Base-by-base conservation (phyloP, 2,113 vertebrate genomes). In the Percopsis transmontana region DNA sequence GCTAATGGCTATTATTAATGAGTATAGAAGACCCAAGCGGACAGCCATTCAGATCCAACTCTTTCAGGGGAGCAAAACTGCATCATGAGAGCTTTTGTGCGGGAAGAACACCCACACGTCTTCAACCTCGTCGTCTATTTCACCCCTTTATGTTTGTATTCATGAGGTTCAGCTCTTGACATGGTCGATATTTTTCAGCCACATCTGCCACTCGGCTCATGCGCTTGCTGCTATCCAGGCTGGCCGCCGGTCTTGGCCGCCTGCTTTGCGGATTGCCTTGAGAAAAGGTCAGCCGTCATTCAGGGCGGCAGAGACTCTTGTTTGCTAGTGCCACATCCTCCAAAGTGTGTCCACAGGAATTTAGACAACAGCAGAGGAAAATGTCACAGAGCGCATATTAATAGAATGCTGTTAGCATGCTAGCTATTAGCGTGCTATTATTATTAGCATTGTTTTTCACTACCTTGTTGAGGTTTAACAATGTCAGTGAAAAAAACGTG, bases 1-100 rank as follows among this genome's bases (percentile, higher is more conserved):
- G 64, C 73, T 86, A 85, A 89, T 86, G 81, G 85, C 72, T 58
- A 72, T 89, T 89, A 88, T 89, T 83, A 90, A 90, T 83, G 82
- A 72, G 60, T 51, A 70, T 42, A 18, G 61, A 70, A 80, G 70
- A 85, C 80, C 69, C 69, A 70, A 76, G 68, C 63, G 54, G 85
- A 81, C 87, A 77, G 68, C 75, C 69, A 74, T 77, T 83, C 72
- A 81, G 58, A 76, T 65, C 44, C 45, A 48, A 60, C 55, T 12
- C 21, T 67, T 85, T 80, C 18, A 47, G 3, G 38, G 39, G 51
- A 23, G 38, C 6, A 27, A 48, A 66, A 66, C 41, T 9, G 7
- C 63, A 14, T 45, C 41, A 7, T 42, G 38, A 21, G 33, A 16
- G 4, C 39, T 21, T 70, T 56, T 65, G 60, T 39, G 27, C 5